phyloP scores from a whole-genome alignment of 2,113 vertebrate species.

The Psittacara wagleri region DNA sequence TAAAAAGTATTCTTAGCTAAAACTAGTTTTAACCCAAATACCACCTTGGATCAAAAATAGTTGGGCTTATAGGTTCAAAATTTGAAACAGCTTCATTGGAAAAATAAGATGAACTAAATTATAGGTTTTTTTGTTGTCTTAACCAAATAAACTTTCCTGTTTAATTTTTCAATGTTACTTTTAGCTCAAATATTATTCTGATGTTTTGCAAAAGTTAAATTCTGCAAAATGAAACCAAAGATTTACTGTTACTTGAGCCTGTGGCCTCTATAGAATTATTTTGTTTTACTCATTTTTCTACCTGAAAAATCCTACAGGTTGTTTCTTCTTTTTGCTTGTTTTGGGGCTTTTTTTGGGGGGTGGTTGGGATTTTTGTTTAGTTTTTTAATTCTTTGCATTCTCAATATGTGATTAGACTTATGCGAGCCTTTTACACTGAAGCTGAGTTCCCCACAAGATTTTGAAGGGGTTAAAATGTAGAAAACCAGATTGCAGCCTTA shows the following conservation, averaged over 20 bases:
- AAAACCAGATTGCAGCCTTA: not conserved
- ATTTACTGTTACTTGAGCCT: not conserved
- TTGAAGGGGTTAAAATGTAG: not conserved
- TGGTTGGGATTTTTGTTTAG: not conserved
- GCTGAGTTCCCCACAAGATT: not conserved
- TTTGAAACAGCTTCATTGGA: not conserved
- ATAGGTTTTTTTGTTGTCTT: not conserved
- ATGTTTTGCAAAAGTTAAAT: not conserved
- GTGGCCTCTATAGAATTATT: not conserved
- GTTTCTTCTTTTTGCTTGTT: not conserved
- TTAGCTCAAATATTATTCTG: not conserved
- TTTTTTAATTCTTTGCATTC: not conserved
- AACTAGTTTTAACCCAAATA: not conserved
- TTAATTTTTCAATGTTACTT: not conserved
- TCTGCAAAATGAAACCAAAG: not conserved
- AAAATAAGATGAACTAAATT: not conserved
- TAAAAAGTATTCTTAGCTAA: not conserved
- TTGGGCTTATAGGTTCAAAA: not conserved
- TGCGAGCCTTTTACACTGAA: not conserved
- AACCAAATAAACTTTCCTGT: not conserved
- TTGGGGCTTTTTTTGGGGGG: not conserved
- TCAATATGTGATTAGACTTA: not conserved
- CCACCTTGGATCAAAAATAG: not conserved
- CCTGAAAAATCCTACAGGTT: not conserved
- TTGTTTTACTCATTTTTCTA: not conserved